Percentiles rank a stretch among this genome's conserved stretches.
Conservation (phyloP, 2,113 vertebrate genomes). For the Seriola quinqueradiata region DNA sequence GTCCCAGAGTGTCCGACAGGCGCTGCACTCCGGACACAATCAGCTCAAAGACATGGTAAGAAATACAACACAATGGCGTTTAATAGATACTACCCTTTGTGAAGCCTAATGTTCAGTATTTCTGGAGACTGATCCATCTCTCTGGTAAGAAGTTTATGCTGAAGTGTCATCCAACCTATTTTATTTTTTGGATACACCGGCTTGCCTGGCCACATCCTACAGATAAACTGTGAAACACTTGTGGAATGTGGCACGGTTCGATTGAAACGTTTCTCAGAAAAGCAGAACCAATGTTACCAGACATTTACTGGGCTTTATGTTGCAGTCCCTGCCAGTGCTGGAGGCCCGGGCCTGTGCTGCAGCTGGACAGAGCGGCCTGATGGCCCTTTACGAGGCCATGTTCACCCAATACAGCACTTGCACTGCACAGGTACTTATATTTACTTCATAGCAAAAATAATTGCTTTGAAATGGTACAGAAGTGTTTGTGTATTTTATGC, state of each 20-base stretch:
- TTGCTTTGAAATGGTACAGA: not conserved
- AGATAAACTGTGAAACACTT: too few species aligned
- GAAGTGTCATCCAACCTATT: too few species aligned
- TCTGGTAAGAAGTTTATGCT: not conserved
- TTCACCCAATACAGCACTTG: constrained; percentile 99
- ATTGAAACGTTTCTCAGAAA: not conserved
- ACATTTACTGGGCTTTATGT: not conserved
- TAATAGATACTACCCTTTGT: not conserved
- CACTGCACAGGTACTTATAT: constrained; percentile 90
- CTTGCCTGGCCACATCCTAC: too few species aligned
- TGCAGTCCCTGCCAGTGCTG: constrained; percentile 91
- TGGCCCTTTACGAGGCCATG: constrained; percentile 99
- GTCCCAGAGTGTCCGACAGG: constrained; percentile 97
- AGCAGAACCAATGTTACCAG: not conserved
- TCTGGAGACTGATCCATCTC: too few species aligned
- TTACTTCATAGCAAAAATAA: not conserved
- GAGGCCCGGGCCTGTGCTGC: constrained; percentile 98
- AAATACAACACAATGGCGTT: not conserved
- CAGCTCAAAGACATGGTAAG: constrained; percentile 96
- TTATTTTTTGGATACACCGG: too few species aligned
- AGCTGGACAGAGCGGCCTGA: constrained; percentile 96
- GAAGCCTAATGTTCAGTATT: too few species aligned
- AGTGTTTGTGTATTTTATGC: not conserved
- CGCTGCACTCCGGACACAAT: constrained; percentile 94
- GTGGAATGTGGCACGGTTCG: not conserved